Percentiles rank a stretch among this genome's conserved stretches.
Evolutionary conservation across 2,888 invertebrate genomes (phyloP).

Genomic region (Reticulitermes lucifugus): DNA sequence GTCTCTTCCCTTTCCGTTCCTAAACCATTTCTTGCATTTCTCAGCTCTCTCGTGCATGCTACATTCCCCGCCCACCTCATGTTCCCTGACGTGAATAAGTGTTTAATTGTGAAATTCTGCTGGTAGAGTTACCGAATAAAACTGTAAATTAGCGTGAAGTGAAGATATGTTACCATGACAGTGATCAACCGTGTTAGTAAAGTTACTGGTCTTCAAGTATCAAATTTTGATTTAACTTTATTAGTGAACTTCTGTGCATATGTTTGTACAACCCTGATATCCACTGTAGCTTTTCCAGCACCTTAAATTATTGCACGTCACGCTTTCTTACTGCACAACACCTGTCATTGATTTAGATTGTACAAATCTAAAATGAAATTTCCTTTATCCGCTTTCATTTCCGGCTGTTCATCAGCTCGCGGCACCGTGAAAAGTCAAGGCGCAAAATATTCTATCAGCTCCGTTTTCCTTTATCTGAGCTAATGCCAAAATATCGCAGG

Average conservation of each 20-base stretch:
- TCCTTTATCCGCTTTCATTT: conserved; percentile 11
- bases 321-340: neutral
- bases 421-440: neutral
- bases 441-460: neutral
- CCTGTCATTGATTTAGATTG: conserved; percentile 16
- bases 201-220: too few species aligned
- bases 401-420: neutral
- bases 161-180: too few species aligned
- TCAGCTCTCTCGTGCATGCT: too few species aligned
- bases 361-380: conserved; percentile 7
- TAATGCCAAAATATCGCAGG: neutral
- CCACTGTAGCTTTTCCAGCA: neutral
- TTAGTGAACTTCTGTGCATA: neutral
- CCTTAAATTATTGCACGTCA: neutral
- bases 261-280: neutral
- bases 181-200: too few species aligned
- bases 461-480: neutral
- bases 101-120: too few species aligned
- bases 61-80: too few species aligned
- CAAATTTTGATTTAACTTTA: too few species aligned
- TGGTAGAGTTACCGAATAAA: too few species aligned
- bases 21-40: too few species aligned
- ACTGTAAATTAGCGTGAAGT: too few species aligned
- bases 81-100: too few species aligned
- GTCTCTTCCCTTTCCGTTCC: too few species aligned